A percentile compares a stretch with the other conserved stretches of the same genome.
These are phyloP conservation scores for Tenualosa thibaudeaui DNA, from an alignment of 2,797 vertebrate genomes.

Conservation along the genomic window DNA sequence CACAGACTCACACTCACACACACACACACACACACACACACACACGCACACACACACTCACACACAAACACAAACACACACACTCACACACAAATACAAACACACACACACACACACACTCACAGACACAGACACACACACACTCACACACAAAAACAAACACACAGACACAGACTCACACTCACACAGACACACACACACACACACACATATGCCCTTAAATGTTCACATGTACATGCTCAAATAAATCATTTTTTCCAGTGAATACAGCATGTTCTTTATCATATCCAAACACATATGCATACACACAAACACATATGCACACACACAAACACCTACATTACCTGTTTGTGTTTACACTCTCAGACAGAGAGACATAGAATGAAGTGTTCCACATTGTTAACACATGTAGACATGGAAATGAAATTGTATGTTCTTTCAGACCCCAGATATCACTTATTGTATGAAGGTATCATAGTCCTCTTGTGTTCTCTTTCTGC, in stretches of 20 bases:
- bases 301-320: not conserved
- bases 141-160: not conserved
- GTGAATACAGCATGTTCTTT: not conserved
- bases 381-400: not conserved
- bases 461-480: too few species aligned
- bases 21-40: not conserved
- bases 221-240: not conserved
- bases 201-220: not conserved
- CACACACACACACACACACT: not conserved
- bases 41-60: not conserved
- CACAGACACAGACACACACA: too few species aligned
- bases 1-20: not conserved
- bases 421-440: too few species aligned
- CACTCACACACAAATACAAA: not conserved
- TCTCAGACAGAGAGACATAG: not conserved
- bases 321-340: not conserved
- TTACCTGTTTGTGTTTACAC: not conserved
- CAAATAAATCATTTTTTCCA: not conserved
- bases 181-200: not conserved
- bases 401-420: too few species aligned
- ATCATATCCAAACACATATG: not conserved
- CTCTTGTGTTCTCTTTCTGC: too few species aligned
- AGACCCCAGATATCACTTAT: too few species aligned
- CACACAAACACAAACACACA: not conserved
- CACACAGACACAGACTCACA: not conserved